Evolutionary conservation across 1,140 invertebrate species (phyloP).

Genomic region (Leptinotarsa undecemlineata): DNA sequence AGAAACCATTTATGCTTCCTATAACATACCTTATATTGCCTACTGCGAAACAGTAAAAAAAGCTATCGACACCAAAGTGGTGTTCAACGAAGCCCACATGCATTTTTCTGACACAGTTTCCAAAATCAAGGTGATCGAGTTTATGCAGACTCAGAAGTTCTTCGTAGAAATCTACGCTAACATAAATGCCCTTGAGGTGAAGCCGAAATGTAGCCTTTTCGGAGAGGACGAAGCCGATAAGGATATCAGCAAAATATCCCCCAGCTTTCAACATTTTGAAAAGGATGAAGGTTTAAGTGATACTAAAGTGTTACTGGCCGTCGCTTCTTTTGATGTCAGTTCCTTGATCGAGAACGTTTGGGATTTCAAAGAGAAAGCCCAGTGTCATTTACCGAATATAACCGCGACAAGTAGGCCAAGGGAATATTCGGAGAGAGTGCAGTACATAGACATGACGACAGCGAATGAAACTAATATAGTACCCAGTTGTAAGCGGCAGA

Average conservation of each 20-base stretch:
- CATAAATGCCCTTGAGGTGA: background rate
- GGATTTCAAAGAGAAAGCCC: conserved; percentile 33
- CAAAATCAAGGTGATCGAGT: conserved; percentile 38
- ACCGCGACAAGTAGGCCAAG: background rate
- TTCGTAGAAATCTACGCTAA: conserved; percentile 32
- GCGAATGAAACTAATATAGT: conserved; percentile 27
- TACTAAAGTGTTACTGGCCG: conserved; percentile 29
- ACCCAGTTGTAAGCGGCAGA: too few species aligned
- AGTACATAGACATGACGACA: conserved; percentile 3
- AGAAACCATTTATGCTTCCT: conserved; percentile 29
- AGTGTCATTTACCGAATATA: conserved; percentile 23
- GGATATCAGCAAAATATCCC: conserved; percentile 30
- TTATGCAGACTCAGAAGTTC: conserved; percentile 35
- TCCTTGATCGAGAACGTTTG: conserved; percentile 39
- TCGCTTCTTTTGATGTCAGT: conserved; percentile 38
- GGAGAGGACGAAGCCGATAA: conserved; percentile 33
- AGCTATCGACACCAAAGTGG: conserved; percentile 29
- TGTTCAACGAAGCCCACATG: conserved; percentile 38
- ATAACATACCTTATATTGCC: conserved; percentile 36
- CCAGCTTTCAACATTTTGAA: conserved; percentile 14
- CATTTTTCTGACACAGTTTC: conserved; percentile 32
- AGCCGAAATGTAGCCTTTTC: conserved; percentile 27
- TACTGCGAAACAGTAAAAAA: conserved; percentile 32
- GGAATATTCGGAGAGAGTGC: background rate
- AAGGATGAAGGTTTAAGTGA: background rate